These are phyloP conservation scores for Arbacia lixula DNA, from an alignment of 53 echinoderm and acorn worm species.

Conservation along the genomic window DNA sequence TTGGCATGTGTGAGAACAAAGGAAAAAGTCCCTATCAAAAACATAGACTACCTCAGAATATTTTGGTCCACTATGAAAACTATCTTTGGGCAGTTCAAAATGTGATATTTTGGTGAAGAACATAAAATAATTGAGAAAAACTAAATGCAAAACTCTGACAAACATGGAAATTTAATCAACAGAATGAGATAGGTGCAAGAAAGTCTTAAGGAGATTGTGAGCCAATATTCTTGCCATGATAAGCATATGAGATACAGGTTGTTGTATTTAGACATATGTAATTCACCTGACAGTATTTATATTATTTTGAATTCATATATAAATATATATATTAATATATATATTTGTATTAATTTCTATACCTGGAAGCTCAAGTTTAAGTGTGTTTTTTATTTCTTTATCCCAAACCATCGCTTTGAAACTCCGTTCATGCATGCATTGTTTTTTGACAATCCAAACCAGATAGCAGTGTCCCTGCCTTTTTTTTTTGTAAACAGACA, in stretches of 20 bases:
- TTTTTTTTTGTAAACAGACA: not conserved
- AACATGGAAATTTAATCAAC: not conserved
- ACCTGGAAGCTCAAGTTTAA: slow-evolving; percentile 1
- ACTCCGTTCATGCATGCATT: slow-evolving; percentile 50
- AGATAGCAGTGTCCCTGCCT: slow-evolving; percentile 23
- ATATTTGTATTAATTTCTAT: no score
- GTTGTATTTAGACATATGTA: not conserved
- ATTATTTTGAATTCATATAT: no score
- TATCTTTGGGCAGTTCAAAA: no score
- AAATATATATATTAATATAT: no score
- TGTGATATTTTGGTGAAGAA: no score
- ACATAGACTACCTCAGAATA: no score
- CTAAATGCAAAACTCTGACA: not conserved
- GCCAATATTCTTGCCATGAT: slow-evolving; percentile 49
- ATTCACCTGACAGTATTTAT: no score
- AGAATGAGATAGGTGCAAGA: not conserved
- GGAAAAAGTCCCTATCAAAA: no score
- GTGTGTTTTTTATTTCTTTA: not conserved
- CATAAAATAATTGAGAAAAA: not conserved
- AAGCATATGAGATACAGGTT: slow-evolving; percentile 1
- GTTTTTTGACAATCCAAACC: slow-evolving; percentile 19
- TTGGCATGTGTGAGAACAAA: no score
- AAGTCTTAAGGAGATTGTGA: slow-evolving; percentile 17
- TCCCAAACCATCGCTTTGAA: slow-evolving; percentile 13
- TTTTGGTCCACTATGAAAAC: no score